Evolutionary conservation across 2,888 invertebrate species (phyloP), one percentile per base, ranked within the genome.

Genomic region (Stenoptilia bipunctidactyla): DNA sequence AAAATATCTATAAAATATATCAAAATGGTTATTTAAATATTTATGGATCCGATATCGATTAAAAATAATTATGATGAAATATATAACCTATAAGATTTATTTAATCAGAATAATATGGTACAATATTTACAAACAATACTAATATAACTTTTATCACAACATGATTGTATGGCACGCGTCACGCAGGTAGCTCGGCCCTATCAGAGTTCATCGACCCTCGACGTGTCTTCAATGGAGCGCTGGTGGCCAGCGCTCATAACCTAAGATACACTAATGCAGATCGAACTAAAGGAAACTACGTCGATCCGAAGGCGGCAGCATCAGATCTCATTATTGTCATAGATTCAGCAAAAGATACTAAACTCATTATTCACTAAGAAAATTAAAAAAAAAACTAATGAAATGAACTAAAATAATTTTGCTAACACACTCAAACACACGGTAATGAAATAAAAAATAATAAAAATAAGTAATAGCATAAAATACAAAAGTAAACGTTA

Each of bases 271-370:
- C 50, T 60, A 65, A 47, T 50, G 54, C 57, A 53, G 54, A 44
- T 51, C 36, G 56, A 60, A 57, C 55, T 72, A n/a, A n/a, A n/a
- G n/a, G n/a, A n/a, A n/a, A n/a, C n/a, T n/a, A n/a, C n/a, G n/a
- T n/a, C n/a, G n/a, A n/a, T n/a, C n/a, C n/a, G n/a, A n/a, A n/a
- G n/a, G n/a, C n/a, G n/a, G 12, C 14, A 34, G 65, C 58, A 66
- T 84, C 85, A 87, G 87, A 88, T 88, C 87, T 87, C 72, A 79
- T 67, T 82, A 85, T 82, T 85, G 85, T 85, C 86, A 86, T 79
- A 82, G 75, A 79, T 79, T 79, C 77, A 75, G 75, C 68, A 62
- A 72, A 75, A 76, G 72, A 67, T 66, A 73, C 69, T 70, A 85
- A 86, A 67, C 71, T 60, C 72, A 77, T 83, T 80, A 85, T 69